A percentile compares a stretch with the other conserved stretches of the same genome.
phyloP scores from a whole-genome alignment of 1,140 invertebrate genomes.

The Bactericera cockerelli region DNA sequence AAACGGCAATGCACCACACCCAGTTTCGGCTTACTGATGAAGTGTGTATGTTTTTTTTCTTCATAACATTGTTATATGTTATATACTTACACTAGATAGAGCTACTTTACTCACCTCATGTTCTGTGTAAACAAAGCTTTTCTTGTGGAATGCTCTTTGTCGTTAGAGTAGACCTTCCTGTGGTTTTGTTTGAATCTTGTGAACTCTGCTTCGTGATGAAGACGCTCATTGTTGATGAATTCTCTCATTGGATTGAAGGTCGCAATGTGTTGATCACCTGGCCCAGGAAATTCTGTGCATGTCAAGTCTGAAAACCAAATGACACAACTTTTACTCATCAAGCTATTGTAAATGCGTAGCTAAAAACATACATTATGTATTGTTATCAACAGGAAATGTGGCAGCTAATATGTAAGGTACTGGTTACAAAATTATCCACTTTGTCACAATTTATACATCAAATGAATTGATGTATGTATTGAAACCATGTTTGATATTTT shows the following conservation, averaged over 20 bases:
- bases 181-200: slow-evolving; percentile 58
- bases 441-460: no score
- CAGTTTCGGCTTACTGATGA: no score
- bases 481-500: no score
- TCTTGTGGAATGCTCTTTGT: slow-evolving; percentile 49
- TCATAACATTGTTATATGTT: no score
- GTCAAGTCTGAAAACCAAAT: slow-evolving; percentile 39
- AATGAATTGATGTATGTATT: no score
- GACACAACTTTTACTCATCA: no score
- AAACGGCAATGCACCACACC: no score
- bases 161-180: slow-evolving; percentile 45
- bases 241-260: slow-evolving; percentile 89
- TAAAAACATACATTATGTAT: slow-evolving; percentile 10
- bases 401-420: no score
- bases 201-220: slow-evolving; percentile 64
- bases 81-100: no score
- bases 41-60: no score
- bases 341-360: no score
- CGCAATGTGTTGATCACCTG: slow-evolving; percentile 54
- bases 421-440: no score
- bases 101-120: slow-evolving; percentile 47
- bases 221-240: slow-evolving; percentile 56
- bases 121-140: slow-evolving; percentile 80
- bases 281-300: slow-evolving; percentile 74
- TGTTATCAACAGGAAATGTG: slow-evolving; percentile 7